Conservation (phyloP, 1,140 invertebrate genomes). For the Drosophila busckii region DNA sequence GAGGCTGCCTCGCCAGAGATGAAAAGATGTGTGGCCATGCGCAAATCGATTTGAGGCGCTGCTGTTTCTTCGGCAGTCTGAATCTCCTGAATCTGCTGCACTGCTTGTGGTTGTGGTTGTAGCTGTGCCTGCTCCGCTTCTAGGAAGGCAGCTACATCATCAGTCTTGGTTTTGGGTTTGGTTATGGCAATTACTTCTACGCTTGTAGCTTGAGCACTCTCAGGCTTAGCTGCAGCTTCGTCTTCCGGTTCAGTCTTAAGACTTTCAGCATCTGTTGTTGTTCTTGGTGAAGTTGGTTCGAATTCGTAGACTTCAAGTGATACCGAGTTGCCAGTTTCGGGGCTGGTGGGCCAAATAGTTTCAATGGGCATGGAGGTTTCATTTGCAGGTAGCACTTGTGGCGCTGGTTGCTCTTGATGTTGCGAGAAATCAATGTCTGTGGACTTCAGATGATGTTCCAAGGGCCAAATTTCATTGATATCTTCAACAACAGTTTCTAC, state of each 20-base stretch:
- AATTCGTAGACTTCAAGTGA: conserved; percentile 60
- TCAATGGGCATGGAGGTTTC: conserved; percentile 47
- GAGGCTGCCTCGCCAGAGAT: conserved; percentile 59
- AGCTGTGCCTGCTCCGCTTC: conserved; percentile 4
- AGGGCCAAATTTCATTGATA: conserved; percentile 73
- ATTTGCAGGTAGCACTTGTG: conserved; percentile 6
- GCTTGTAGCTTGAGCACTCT: conserved; percentile 1
- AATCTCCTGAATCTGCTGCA: background rate
- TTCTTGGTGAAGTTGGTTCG: conserved; percentile 36
- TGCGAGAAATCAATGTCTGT: conserved; percentile 75
- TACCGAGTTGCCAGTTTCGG: conserved; percentile 66
- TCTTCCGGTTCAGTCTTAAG: conserved; percentile 7
- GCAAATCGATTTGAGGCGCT: conserved; percentile 44
- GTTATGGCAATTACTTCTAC: background rate
- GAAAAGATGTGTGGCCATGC: conserved; percentile 64
- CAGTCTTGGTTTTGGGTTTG: conserved; percentile 23
- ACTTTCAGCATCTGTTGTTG: conserved; percentile 5
- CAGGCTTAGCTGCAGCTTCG: background rate
- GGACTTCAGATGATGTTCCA: conserved; percentile 61
- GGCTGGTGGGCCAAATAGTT: conserved; percentile 68
- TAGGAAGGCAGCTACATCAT: conserved; percentile 43
- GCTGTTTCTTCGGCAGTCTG: background rate
- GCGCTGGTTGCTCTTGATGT: conserved; percentile 36
- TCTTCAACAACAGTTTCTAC: conserved; percentile 49
- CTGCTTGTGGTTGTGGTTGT: background rate